phyloP scores from a whole-genome alignment of 2,797 vertebrate genomes.

The Liparis tanakae region DNA sequence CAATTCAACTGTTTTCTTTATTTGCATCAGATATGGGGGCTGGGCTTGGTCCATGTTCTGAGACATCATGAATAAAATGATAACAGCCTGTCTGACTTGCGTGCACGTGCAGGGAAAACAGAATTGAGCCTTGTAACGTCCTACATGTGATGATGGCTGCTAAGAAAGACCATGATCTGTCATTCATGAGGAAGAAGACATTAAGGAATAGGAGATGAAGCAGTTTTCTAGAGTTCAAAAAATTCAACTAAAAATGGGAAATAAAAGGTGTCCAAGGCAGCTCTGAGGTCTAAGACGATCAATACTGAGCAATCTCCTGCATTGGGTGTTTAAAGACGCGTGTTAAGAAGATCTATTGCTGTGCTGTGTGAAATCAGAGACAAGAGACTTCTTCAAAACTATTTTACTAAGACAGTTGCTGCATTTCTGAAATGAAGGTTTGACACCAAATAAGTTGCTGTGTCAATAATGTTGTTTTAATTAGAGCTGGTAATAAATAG shows the following conservation, averaged over 20 bases:
- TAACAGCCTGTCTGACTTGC: constrained; percentile 32
- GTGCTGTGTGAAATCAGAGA: constrained; percentile 13
- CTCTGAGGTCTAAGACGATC: constrained; percentile 40
- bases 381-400: neutral
- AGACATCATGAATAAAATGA: constrained; percentile 24
- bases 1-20: constrained; percentile 26
- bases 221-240: constrained; percentile 5
- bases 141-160: constrained; percentile 41
- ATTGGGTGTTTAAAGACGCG: constrained; percentile 10
- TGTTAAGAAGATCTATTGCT: constrained; percentile 22
- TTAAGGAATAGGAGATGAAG: constrained; percentile 15
- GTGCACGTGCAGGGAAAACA: constrained; percentile 25
- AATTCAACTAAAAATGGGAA: constrained; percentile 25
- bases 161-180: constrained; percentile 29
- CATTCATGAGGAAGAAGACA: constrained; percentile 14
- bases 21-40: constrained; percentile 28
- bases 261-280: constrained; percentile 31
- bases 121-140: constrained; percentile 40
- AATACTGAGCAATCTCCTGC: constrained; percentile 20
- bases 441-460: constrained; percentile 1
- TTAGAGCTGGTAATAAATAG: neutral
- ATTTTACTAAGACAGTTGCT: no score
- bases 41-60: neutral
- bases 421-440: constrained; percentile 7
- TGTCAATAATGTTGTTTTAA: constrained; percentile 12